Evolutionary conservation across 1,140 invertebrate species (phyloP), one percentile per base, ranked within the genome.

Genomic region (Holcopasites calliopsidis): DNA sequence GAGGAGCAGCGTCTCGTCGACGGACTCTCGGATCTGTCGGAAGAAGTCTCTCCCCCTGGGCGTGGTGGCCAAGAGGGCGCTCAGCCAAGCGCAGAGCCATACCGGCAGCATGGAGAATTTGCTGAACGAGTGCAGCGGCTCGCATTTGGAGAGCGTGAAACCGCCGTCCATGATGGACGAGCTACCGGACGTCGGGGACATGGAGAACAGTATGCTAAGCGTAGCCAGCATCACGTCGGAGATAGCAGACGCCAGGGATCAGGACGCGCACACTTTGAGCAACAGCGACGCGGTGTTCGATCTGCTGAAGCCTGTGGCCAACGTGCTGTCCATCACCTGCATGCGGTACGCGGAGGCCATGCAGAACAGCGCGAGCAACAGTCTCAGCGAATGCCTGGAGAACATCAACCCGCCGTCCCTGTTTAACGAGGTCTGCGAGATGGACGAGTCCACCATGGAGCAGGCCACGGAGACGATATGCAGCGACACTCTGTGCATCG

Each of bases 81-180:
- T 96, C 0, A 94, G 92, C 40, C 93, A 94, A 64, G 0, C 21
- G 18, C 85, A 87, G 4, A 92, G 93, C 85, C 90, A 93, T 42
- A 92, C 92, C 18, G 93, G 92, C 2, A 95, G 94, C 79, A 91
- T 94, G 0, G 94, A 95, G 81, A 94, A 94, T 88, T 82, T 94
- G 6, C 88, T 94, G 60, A 93, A 92, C 76, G 91, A 92, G 57
- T 93, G 91, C 28, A 94, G 92, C 69, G 93, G 92, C 68, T 93
- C 94, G 50, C 93, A 95, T 79, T 86, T 97, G 52, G 96, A 97
- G 26, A 95, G 95, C 77, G 94, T 96, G 1, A 96, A 96, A 83
- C 96, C 96, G 18, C 96, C 96, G 0, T 96, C 96, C 0, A 93
- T 95, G 77, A 95, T 97, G 94, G 95, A 96, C 55, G 94, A 96